Evolutionary conservation across 2,797 vertebrate species (phyloP).

Genomic region (Crocodylus rhombifer): DNA sequence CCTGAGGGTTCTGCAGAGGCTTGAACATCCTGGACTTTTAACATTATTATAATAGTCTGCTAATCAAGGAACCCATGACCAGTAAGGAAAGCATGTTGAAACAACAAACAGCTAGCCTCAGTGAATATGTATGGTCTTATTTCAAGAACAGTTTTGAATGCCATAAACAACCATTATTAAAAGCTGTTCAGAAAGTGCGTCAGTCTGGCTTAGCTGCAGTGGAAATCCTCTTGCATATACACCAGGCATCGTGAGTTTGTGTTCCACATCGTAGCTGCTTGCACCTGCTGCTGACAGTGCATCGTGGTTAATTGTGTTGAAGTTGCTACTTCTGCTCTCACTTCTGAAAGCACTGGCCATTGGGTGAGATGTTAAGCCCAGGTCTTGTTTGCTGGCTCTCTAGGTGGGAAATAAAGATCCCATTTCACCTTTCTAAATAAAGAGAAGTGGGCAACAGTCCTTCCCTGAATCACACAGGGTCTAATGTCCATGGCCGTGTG

Average conservation of each 20-base stretch:
- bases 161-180: background rate
- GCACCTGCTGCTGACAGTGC: accelerated
- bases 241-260: background rate
- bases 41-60: background rate
- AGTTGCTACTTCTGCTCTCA: background rate
- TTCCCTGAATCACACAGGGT: background rate
- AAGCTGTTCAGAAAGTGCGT: background rate
- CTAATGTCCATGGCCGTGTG: constrained; percentile 46
- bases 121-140: background rate
- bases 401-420: constrained; percentile 2
- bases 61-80: background rate
- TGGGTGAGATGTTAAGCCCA: background rate
- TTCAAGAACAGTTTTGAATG: background rate
- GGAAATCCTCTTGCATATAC: background rate
- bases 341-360: background rate
- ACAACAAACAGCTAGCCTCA: background rate
- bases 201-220: background rate
- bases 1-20: background rate
- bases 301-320: background rate
- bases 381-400: background rate
- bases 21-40: background rate
- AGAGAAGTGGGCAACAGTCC: background rate
- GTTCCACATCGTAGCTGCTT: background rate
- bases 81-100: background rate
- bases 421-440: constrained; percentile 15